Conservation (phyloP, 2,113 vertebrate genomes). For the Sapajus apella region DNA sequence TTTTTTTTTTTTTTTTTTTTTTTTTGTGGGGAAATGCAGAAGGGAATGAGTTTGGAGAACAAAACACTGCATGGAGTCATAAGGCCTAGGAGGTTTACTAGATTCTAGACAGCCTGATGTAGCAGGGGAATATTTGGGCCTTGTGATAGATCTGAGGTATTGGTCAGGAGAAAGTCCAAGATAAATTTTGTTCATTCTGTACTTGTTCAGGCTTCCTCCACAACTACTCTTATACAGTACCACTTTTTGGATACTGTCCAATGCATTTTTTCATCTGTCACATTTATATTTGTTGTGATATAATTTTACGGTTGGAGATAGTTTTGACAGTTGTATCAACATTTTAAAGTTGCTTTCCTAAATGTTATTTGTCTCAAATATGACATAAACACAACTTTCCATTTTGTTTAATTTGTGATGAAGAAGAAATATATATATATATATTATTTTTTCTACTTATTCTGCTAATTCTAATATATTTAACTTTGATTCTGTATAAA, state of each 20-base stretch:
- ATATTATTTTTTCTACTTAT: not conserved
- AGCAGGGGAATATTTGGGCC: not conserved
- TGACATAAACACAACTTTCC: not conserved
- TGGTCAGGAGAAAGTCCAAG: not conserved
- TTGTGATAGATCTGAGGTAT: not conserved
- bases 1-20: too few species aligned
- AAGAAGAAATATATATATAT: not conserved
- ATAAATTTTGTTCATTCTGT: not conserved
- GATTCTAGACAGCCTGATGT: not conserved
- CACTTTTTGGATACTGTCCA: not conserved
- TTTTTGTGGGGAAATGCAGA: not conserved
- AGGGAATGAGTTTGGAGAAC: not conserved
- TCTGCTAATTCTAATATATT: slow-evolving; percentile 4
- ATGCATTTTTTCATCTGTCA: not conserved
- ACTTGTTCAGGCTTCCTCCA: not conserved
- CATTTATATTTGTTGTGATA: not conserved
- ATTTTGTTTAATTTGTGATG: not conserved
- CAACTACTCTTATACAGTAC: not conserved
- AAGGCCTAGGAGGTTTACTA: not conserved
- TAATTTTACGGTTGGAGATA: not conserved
- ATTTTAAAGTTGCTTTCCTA: not conserved
- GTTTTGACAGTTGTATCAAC: not conserved
- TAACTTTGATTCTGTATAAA: not conserved
- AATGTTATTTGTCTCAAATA: not conserved
- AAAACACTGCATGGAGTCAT: not conserved